Evolutionary conservation across 2,113 vertebrate species (phyloP), one percentile per base, ranked within the genome.

Genomic region (Atrichornis clamosus): DNA sequence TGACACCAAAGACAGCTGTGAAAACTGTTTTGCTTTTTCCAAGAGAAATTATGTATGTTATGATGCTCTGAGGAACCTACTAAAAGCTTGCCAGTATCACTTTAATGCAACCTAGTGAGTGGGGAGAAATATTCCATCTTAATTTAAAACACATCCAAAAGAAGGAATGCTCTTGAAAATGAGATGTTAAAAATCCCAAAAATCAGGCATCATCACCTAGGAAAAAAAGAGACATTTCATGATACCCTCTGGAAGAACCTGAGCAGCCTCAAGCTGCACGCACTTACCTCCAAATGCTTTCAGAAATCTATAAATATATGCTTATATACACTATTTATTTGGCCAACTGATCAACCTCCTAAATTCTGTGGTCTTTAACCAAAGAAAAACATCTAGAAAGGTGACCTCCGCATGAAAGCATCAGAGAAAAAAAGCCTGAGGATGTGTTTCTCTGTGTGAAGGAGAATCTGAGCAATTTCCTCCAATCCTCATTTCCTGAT

Each of bases 391-490:
- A 92, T 87, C 95, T 95, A 95, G 96, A 97, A 96, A 91, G 96
- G 97, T 98, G 96, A 97, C 97, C 97, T 98, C 93, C 13, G 53
- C 95, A 97, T 96, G 94, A 96, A 97, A 98, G 88, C 75, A 35
- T 80, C 75, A 90, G 88, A 95, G 90, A 47, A 93, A 94, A 92
- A 96, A 98, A 96, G 88, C 95, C 97, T 97, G 94, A 97, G 91
- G 97, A 97, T 96, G 91, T 90, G 91, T 94, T 96, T 97, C 93
- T 94, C 95, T 97, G 78, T 95, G 91, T 97, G 97, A 97, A 95
- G 96, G 94, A 97, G 96, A 97, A 98, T 95, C 97, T 97, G 95
- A 97, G 96, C 97, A 97, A 97, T 96, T 97, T 97, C 97, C 95
- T 95, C 96, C 97, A 97, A 95, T 97, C 97, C 94, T 96, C 91